Evolutionary conservation across 1,140 invertebrate species (phyloP).

Genomic region (Drosophila sechellia): DNA sequence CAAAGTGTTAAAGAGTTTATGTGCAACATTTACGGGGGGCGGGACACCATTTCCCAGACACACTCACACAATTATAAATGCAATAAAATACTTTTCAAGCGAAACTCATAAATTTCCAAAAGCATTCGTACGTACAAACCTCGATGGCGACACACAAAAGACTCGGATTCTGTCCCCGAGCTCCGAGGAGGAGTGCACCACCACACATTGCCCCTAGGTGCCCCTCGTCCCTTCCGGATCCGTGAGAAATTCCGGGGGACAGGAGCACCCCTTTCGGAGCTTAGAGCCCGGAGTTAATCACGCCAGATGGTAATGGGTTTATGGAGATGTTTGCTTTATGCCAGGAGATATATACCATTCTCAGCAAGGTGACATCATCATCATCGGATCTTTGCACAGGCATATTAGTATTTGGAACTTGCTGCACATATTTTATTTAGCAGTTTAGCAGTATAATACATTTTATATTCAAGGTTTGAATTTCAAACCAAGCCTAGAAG

Average conservation of each 20-base stretch:
- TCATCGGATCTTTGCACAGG: not conserved
- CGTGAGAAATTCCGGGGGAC: conserved; percentile 70
- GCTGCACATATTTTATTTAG: no score
- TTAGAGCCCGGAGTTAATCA: conserved; percentile 78
- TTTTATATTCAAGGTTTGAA: no score
- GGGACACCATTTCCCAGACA: conserved; percentile 70
- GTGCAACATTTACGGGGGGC: conserved; percentile 75
- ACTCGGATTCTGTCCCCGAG: conserved; percentile 20
- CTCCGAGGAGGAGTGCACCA: conserved; percentile 4
- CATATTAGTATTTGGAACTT: no score
- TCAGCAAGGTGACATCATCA: conserved; percentile 74
- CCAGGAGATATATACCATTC: not conserved
- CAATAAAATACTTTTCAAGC: conserved; percentile 84
- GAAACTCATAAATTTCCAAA: conserved; percentile 84
- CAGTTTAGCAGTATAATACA: no score
- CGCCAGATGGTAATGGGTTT: conserved; percentile 84
- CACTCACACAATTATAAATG: conserved; percentile 81
- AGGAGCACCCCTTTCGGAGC: conserved; percentile 46
- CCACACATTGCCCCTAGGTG: not conserved
- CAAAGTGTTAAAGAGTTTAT: conserved; percentile 84
- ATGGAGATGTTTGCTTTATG: conserved; percentile 74
- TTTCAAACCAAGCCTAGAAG: no score
- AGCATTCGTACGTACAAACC: conserved; percentile 54
- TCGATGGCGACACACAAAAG: conserved; percentile 63
- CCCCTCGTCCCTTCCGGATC: conserved; percentile 18